Evolutionary conservation across 1,140 invertebrate genomes (phyloP), one percentile per base, ranked within the genome.

Genomic region (Drosophila sp.): DNA sequence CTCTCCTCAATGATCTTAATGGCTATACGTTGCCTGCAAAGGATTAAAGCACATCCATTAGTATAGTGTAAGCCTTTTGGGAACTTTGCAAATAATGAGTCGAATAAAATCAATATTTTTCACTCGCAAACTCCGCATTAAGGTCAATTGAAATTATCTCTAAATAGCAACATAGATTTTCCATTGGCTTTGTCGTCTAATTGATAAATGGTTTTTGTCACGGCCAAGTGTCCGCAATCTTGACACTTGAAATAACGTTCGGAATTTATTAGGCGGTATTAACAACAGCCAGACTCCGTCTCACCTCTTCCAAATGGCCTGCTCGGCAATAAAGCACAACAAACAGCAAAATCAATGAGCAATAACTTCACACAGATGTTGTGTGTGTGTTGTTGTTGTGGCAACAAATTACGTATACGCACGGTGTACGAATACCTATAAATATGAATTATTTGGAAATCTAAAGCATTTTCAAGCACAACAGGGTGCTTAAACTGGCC

Each of bases 1-100:
- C 99, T 98, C 91, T 99, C 97, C 93, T 99, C 98, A 62, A 98
- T 94, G 71, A 99, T 98, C 61, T 95, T 94, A 57, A 99, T 93
- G 27, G 94, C 93, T 83, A 99, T 97, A 62, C 93, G 93, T 94
- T 98, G 96, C 91, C 98, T 99, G 94, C 11, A 96, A 96, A 29
- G 7, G 3, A 64, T 57, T 38, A 21, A 56, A 13, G 25, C 18
- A 36, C 34, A 43, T 7, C 13, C 38, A 75, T 53, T 75, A 65
- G 40, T 16, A 32, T 21, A 43, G 9, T n/a, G n/a, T n/a, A 36
- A 43, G 25, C 8, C 14, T 41, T 25, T 41, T 21, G 4, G 1
- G 21, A 21, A 4, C n/a, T 45, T 13, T 58, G 50, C 38, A 14
- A 29, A 61, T 65, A 36, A 56, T 34, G 53, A 14, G 16, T 62